phyloP scores from a whole-genome alignment of 1,140 invertebrate species.

The Dysdera silvatica region DNA sequence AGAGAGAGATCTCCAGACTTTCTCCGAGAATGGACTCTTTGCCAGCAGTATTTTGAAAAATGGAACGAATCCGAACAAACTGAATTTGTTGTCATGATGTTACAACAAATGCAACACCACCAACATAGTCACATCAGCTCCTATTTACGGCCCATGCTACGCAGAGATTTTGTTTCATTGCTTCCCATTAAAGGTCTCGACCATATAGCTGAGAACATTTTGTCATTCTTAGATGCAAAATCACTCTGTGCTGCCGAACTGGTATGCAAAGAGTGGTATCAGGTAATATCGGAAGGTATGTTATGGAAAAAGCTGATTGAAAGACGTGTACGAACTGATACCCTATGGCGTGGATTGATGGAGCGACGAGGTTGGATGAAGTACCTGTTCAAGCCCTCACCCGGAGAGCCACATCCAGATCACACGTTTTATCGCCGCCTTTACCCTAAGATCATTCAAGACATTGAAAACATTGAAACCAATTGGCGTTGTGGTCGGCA shows the following conservation, averaged over 20 bases:
- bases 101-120: slow-evolving; percentile 96
- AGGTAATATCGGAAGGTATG: slow-evolving; percentile 96
- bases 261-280: slow-evolving; percentile 95
- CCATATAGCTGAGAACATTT: slow-evolving; percentile 95
- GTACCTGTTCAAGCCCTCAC: slow-evolving; percentile 88
- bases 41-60: slow-evolving; percentile 77
- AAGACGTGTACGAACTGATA: slow-evolving; percentile 80
- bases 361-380: slow-evolving; percentile 91
- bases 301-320: slow-evolving; percentile 96
- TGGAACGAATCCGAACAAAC: slow-evolving; percentile 67
- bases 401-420: slow-evolving; percentile 79
- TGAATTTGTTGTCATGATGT: slow-evolving; percentile 88
- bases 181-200: slow-evolving; percentile 96
- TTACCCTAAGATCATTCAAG: slow-evolving; percentile 89
- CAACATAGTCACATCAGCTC: slow-evolving; percentile 97
- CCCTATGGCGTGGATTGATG: slow-evolving; percentile 89
- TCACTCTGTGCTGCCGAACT: slow-evolving; percentile 88
- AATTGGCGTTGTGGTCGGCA: slow-evolving; percentile 96
- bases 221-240: slow-evolving; percentile 92
- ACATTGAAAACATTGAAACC: slow-evolving; percentile 84
- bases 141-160: slow-evolving; percentile 96
- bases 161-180: slow-evolving; percentile 95
- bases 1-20: slow-evolving; percentile 24
- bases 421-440: slow-evolving; percentile 91
- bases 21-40: slow-evolving; percentile 62